Percentiles rank a stretch among this genome's conserved stretches.
Evolutionary conservation across 2,113 vertebrate genomes (phyloP).

Genomic region (Bucco capensis): DNA sequence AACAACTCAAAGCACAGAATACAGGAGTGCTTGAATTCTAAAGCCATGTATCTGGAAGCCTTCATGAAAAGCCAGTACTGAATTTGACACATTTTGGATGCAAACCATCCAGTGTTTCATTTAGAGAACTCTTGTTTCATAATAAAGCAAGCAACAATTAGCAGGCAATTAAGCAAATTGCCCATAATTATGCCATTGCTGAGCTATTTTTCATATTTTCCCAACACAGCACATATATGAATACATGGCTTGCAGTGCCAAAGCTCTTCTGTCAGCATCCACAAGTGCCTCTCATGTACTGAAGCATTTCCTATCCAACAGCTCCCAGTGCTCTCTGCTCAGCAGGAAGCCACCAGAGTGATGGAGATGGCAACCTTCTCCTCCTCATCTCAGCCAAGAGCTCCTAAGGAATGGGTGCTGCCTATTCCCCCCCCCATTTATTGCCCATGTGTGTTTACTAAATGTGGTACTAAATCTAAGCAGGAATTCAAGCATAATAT

Average conservation of each 20-base stretch:
- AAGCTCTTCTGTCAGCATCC: constrained; percentile 68
- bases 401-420: constrained; percentile 12
- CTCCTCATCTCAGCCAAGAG: constrained; percentile 72
- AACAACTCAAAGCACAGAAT: not conserved
- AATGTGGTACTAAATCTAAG: constrained; percentile 41
- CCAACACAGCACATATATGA: constrained; percentile 66
- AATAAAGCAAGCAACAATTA: constrained; percentile 72
- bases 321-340: constrained; percentile 66
- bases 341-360: constrained; percentile 69
- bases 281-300: constrained; percentile 46
- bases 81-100: constrained; percentile 59
- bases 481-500: constrained; percentile 29
- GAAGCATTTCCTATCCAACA: constrained; percentile 67
- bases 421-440: not conserved
- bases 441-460: constrained; percentile 11
- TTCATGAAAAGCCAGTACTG: constrained; percentile 45
- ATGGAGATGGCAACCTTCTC: constrained; percentile 72
- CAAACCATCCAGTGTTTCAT: constrained; percentile 62
- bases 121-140: constrained; percentile 67
- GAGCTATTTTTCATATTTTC: constrained; percentile 71
- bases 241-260: constrained; percentile 68
- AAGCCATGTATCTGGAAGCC: constrained; percentile 11
- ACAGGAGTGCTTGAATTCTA: not conserved
- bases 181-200: constrained; percentile 74
- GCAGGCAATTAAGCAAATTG: constrained; percentile 71